Conservation (phyloP, 2,113 vertebrate genomes). For the Passer domesticus region DNA sequence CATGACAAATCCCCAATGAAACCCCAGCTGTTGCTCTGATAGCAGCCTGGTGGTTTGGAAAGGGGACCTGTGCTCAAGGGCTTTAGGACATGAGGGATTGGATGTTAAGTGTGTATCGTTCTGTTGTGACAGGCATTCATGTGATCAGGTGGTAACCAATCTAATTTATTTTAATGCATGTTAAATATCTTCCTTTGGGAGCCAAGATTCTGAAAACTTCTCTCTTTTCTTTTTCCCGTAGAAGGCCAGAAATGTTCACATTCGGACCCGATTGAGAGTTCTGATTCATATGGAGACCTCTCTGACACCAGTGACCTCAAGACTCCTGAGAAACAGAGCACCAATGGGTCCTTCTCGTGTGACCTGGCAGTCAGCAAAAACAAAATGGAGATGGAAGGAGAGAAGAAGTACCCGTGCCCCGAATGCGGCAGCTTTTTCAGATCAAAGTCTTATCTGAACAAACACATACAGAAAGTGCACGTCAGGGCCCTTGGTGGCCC, state of each 20-base stretch:
- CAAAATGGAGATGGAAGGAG: conserved; percentile 84
- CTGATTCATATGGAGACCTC: conserved; percentile 92
- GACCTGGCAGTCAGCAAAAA: conserved; percentile 88
- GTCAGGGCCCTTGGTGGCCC: conserved; percentile 83
- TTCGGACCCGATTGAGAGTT: conserved; percentile 94
- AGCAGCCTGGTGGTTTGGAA: not conserved
- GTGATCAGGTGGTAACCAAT: not conserved
- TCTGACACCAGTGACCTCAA: conserved; percentile 92
- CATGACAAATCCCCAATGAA: not conserved
- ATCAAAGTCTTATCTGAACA: conserved; percentile 99
- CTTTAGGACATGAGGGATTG: not conserved
- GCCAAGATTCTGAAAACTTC: conserved; percentile 14
- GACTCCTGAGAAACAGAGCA: conserved; percentile 88
- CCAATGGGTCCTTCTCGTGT: conserved; percentile 86
- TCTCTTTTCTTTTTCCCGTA: conserved; percentile 57
- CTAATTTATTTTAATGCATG: not conserved
- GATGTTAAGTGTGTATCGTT: not conserved
- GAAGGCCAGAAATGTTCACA: conserved; percentile 94
- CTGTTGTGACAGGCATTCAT: not conserved
- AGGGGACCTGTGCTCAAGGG: not conserved
- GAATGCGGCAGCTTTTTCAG: conserved; percentile 97
- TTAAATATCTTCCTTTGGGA: not conserved
- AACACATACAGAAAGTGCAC: conserved; percentile 97
- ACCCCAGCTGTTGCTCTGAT: not conserved
- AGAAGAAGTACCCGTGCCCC: conserved; percentile 93